Percentiles rank a stretch among this genome's conserved stretches.
phyloP scores from a whole-genome alignment of 2,113 vertebrate genomes.

The Microcebus lehilahytsara region DNA sequence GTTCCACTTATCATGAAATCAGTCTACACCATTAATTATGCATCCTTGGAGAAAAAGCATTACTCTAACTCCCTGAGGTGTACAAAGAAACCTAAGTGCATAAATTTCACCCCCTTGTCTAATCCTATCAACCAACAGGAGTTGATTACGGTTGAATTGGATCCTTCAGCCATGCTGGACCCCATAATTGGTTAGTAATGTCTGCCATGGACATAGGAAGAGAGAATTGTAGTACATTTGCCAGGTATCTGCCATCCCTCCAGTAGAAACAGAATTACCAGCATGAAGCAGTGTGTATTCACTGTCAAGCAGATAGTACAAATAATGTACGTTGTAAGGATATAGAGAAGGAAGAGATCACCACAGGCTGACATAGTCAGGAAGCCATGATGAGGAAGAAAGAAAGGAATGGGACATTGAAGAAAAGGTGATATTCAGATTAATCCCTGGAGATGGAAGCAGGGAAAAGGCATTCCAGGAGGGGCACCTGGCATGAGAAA shows the following conservation, averaged over 20 bases:
- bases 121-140: not conserved
- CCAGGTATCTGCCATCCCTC: not conserved
- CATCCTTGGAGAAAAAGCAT: not conserved
- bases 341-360: not conserved
- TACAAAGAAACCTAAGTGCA: not conserved
- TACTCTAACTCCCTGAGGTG: not conserved
- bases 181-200: not conserved
- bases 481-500: not conserved
- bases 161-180: not conserved
- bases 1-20: not conserved
- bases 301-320: not conserved
- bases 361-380: not conserved
- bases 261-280: not conserved
- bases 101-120: not conserved
- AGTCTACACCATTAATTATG: not conserved
- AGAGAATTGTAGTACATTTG: too few species aligned
- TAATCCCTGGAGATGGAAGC: not conserved
- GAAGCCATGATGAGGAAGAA: not conserved
- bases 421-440: not conserved
- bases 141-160: not conserved
- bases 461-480: not conserved
- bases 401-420: not conserved
- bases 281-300: not conserved
- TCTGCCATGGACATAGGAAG: not conserved
- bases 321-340: not conserved